phyloP scores from a whole-genome alignment of 1,140 invertebrate species.

The Calliphora vicina region DNA sequence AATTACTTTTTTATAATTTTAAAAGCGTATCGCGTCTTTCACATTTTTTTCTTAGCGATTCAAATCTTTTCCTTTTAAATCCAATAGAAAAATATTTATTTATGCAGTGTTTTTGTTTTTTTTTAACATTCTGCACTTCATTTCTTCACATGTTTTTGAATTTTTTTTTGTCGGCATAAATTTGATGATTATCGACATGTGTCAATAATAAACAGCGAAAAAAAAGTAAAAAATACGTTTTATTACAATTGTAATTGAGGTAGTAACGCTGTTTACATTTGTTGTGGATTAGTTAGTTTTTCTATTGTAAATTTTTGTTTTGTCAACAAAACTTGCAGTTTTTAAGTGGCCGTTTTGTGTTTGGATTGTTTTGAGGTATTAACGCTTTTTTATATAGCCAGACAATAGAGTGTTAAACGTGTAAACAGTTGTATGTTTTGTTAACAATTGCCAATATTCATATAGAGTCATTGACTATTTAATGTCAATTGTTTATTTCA shows the following conservation, averaged over 20 bases:
- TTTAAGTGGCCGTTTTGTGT: background rate
- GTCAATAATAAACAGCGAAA: background rate
- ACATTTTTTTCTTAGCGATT: background rate
- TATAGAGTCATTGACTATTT: slow-evolving; percentile 19
- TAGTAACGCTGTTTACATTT: background rate
- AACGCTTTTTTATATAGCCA: background rate
- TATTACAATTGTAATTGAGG: background rate
- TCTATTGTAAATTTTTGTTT: background rate
- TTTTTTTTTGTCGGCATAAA: background rate
- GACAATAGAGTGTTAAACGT: background rate
- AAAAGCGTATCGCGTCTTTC: background rate
- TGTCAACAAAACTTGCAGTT: background rate
- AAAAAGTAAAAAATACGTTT: background rate
- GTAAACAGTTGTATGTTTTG: too few relatives aligned
- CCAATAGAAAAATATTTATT: background rate
- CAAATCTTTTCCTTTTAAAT: too few relatives aligned
- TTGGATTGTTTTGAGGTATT: background rate
- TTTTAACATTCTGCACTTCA: background rate
- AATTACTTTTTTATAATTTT: background rate
- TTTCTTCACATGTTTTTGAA: background rate
- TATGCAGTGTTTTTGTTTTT: background rate
- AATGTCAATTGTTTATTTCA: background rate
- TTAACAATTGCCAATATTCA: background rate
- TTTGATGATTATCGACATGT: background rate
- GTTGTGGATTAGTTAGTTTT: background rate